Evolutionary conservation across 2,888 invertebrate species (phyloP), one percentile per base, ranked within the genome.

Genomic region (Griposia aprilina): DNA sequence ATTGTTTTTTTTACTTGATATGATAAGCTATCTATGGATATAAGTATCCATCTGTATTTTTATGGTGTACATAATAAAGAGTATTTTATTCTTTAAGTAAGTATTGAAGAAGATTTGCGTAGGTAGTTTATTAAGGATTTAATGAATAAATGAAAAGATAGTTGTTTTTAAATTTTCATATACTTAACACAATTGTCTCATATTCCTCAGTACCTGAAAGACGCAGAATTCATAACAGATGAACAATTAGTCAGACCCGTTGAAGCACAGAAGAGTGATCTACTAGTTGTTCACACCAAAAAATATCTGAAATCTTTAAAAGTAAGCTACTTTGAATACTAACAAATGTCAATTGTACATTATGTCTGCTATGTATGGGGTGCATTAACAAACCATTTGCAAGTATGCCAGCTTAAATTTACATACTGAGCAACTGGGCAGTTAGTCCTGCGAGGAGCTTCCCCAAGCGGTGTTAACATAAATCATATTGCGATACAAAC

Each of bases 221-320:
- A 97, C 48, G 97, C 97, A 30, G 96, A 97, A 8, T 95, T 98
- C 76, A 92, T 98, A 63, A 96, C 97, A 65, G 97, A 97, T 74
- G 97, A 97, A 15, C 97, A 97, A 63, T 95, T 98, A 69, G 97
- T 98, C 17, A 97, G 96, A 85, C 98, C 99, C 0, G 93, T 95
- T 57, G 98, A 98, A 96, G 98, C 98, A 0, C 97, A 97, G 17
- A 97, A 97, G 81, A 96, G 97, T 79, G 98, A 99, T 90, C 95
- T 99, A 48, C 93, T 98, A n/a, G 94, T 98, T 67, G 98, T 98
- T 26, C 99, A 99, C 91, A 97, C 98, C 0, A 97, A 97, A 86
- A 97, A 97, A 84, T 99, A 99, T 93, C 95, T 99, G 36, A 97
- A 97, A 82, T 98, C 98, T 86, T 96, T 99, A 73, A 98, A 98